These are phyloP conservation scores for Hofmannophila pseudospretella DNA, from an alignment of 2,888 invertebrate species.

Conservation along the genomic window DNA sequence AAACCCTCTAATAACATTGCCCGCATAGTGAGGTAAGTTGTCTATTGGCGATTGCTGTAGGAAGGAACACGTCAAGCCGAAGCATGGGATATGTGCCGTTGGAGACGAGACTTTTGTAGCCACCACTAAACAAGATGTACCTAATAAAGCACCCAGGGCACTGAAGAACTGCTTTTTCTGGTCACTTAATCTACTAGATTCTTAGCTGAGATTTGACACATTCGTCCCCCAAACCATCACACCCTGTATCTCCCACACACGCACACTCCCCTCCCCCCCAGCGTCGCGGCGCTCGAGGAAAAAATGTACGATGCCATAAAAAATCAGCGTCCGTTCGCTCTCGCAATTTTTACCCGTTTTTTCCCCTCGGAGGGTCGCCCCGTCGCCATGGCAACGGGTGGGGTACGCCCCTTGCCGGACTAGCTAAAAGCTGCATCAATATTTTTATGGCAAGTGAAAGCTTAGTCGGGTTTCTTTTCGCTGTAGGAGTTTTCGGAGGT, in stretches of 20 bases:
- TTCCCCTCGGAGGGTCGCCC: conserved; percentile 71
- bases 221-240: conserved; percentile 14
- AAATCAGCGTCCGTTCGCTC: conserved; percentile 73
- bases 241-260: conserved; percentile 31
- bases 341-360: conserved; percentile 76
- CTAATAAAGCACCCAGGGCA: too few species aligned
- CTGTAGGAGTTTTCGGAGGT: background rate
- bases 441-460: conserved; percentile 59
- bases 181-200: too few species aligned
- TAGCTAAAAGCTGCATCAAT: conserved; percentile 61
- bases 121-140: too few species aligned
- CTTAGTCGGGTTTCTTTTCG: conserved; percentile 16
- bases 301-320: conserved; percentile 77
- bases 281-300: conserved; percentile 63
- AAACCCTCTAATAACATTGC: too few species aligned
- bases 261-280: conserved; percentile 36
- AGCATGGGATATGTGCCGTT: too few species aligned
- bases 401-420: conserved; percentile 36
- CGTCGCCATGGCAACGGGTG: conserved; percentile 61
- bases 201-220: background rate
- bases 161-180: too few species aligned
- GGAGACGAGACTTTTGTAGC: too few species aligned
- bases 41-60: too few species aligned
- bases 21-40: too few species aligned
- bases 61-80: too few species aligned